Evolutionary conservation across 2,888 invertebrate species (phyloP).

Genomic region (Epinotia bilunana): DNA sequence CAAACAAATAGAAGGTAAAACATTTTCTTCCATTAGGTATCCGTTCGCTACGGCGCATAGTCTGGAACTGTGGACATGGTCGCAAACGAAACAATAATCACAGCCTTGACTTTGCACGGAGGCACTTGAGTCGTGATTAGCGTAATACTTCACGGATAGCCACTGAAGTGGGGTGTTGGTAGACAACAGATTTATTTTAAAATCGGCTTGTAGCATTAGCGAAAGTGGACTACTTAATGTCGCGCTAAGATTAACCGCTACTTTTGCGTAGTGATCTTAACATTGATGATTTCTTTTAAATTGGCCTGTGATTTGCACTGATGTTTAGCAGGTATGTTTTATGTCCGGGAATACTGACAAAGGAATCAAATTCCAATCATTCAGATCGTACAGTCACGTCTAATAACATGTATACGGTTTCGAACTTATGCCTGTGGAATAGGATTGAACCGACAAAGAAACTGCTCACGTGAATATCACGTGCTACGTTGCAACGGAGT

Average conservation of each 20-base stretch:
- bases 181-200: background rate
- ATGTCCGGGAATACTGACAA: too few species aligned
- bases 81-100: slow-evolving; percentile 7
- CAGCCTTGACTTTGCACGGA: background rate
- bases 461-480: too few species aligned
- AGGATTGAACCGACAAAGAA: too few species aligned
- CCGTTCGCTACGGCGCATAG: background rate
- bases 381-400: too few species aligned
- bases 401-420: too few species aligned
- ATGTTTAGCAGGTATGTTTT: background rate
- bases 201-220: background rate
- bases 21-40: slow-evolving; percentile 24
- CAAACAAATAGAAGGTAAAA: slow-evolving; percentile 25
- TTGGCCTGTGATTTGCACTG: background rate
- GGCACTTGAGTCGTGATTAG: background rate
- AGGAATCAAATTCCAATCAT: too few species aligned
- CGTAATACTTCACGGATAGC: background rate
- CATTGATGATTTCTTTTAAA: background rate
- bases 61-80: background rate
- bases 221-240: background rate
- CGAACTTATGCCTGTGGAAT: too few species aligned
- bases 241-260: background rate
- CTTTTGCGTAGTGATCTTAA: background rate
- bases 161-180: background rate
- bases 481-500: too few species aligned